Evolutionary conservation across 1,140 invertebrate species (phyloP).

Genomic region (Lordiphosa stackelbergi): DNA sequence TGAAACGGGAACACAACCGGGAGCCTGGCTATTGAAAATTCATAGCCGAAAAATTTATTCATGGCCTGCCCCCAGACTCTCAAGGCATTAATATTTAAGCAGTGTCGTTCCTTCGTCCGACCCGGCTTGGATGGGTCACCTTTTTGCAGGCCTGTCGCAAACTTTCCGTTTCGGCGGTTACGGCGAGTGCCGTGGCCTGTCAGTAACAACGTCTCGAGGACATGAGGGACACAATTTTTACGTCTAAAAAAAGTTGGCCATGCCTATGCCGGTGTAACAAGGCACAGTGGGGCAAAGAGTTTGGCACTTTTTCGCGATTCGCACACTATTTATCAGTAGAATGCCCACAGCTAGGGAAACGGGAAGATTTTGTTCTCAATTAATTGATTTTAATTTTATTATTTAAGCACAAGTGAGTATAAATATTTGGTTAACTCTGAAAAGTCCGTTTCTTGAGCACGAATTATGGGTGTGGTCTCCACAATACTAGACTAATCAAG

Average conservation of each 20-base stretch:
- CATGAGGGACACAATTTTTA: slow-evolving; percentile 65
- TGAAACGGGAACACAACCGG: slow-evolving; percentile 1
- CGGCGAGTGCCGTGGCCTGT: slow-evolving; percentile 35
- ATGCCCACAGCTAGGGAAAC: no score
- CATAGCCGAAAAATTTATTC: slow-evolving; percentile 75
- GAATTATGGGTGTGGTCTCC: no score
- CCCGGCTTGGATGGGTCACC: slow-evolving; percentile 40
- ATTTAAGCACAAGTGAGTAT: no score
- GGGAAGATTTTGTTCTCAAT: no score
- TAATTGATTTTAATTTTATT: no score
- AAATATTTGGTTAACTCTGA: no score
- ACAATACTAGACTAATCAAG: no score
- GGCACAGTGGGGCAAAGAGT: slow-evolving; percentile 33
- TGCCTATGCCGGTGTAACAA: slow-evolving; percentile 32
- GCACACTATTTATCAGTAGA: no score
- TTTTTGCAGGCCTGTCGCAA: slow-evolving; percentile 45
- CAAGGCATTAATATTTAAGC: slow-evolving; percentile 70
- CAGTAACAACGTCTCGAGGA: slow-evolving; percentile 67
- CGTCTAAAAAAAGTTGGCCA: slow-evolving; percentile 47
- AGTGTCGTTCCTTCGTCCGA: slow-evolving; percentile 44
- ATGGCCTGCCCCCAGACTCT: slow-evolving; percentile 59
- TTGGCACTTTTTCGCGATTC: no score
- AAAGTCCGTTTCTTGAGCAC: no score
- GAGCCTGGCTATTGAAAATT: slow-evolving; percentile 58
- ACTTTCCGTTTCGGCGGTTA: slow-evolving; percentile 38